Evolutionary conservation across 2,888 invertebrate genomes (phyloP).

Genomic region (Tenthredo distinguenda): DNA sequence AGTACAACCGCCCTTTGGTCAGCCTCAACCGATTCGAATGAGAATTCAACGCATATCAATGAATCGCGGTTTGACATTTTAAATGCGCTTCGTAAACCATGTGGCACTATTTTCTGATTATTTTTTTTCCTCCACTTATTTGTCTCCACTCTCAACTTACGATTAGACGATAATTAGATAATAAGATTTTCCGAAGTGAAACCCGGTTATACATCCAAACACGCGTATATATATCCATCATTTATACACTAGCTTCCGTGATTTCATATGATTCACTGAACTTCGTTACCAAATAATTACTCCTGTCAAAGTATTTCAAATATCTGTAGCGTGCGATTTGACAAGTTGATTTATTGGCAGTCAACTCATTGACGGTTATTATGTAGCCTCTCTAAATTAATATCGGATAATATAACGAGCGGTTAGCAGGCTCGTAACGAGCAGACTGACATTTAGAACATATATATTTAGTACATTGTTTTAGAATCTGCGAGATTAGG

Average conservation of each 20-base stretch:
- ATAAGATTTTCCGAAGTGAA: neutral
- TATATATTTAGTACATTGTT: neutral
- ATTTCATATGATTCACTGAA: neutral
- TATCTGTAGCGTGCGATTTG: neutral
- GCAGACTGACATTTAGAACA: neutral
- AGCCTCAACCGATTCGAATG: neutral
- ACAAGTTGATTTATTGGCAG: neutral
- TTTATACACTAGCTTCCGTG: neutral
- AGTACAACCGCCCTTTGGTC: neutral
- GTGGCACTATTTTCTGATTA: neutral
- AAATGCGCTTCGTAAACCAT: neutral
- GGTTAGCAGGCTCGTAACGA: neutral
- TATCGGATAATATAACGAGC: conserved; percentile 39
- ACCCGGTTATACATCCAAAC: neutral
- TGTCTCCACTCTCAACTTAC: neutral
- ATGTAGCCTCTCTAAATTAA: neutral
- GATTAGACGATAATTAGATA: neutral
- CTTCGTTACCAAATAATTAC: neutral
- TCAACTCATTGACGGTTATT: neutral
- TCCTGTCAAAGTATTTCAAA: neutral
- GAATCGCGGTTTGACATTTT: neutral
- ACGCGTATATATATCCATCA: neutral
- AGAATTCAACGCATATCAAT: neutral
- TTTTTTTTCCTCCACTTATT: neutral
- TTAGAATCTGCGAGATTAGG: neutral